A percentile compares a stretch with the other conserved stretches of the same genome.
Evolutionary conservation across 2,888 invertebrate genomes (phyloP).

Genomic region (Omphaloscelis lunosa): DNA sequence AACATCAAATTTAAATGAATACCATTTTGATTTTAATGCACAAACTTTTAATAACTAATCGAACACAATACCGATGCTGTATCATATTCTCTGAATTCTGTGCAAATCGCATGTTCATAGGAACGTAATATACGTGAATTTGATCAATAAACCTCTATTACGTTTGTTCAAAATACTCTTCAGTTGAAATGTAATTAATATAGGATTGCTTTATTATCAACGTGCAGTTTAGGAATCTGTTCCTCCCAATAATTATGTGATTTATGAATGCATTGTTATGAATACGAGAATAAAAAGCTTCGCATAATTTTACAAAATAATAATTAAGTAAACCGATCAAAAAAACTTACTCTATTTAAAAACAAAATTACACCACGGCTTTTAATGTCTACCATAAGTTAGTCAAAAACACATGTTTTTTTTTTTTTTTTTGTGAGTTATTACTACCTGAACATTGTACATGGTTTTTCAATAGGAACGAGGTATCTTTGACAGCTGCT

Average conservation of each 20-base stretch:
- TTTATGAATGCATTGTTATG: not conserved
- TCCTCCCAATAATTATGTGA: not conserved
- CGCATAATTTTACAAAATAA: not conserved
- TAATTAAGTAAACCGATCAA: not conserved
- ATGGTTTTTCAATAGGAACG: too few relatives aligned
- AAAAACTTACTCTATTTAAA: not conserved
- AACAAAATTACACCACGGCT: not conserved
- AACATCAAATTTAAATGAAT: constrained; percentile 6
- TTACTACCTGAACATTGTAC: not conserved
- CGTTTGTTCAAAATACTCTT: constrained; percentile 14
- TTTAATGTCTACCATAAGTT: too few relatives aligned
- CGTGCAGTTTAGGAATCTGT: not conserved
- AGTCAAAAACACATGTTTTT: not conserved
- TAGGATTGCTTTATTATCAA: constrained; percentile 13
- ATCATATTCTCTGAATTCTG: constrained; percentile 24
- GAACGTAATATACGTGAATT: too few relatives aligned
- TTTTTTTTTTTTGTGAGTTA: not conserved
- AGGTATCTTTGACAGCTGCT: too few relatives aligned
- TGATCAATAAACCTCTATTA: not conserved
- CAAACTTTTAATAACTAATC: too few relatives aligned
- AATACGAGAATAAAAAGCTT: not conserved
- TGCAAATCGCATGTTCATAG: not conserved
- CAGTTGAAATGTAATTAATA: constrained; percentile 35
- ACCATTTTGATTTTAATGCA: not conserved
- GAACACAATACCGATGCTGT: not conserved